Conservation (phyloP, 1,140 invertebrate genomes). For the Meteorus sp. region DNA sequence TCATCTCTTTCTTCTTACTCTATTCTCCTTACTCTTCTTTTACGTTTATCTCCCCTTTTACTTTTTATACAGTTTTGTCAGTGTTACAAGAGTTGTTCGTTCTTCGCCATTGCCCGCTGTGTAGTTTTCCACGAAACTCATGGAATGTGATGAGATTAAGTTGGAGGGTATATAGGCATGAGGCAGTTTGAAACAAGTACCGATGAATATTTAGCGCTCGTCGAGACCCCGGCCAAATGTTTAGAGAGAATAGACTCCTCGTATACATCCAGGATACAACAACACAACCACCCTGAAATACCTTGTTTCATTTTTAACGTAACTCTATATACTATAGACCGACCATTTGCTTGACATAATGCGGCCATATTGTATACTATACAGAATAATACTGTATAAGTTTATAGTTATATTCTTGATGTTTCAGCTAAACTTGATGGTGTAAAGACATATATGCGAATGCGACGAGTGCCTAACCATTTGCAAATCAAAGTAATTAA, state of each 20-base stretch:
- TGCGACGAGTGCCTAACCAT: conserved; percentile 91
- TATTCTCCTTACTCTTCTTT: conserved; percentile 3
- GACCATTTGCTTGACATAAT: too few species aligned
- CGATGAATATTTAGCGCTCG: conserved; percentile 12
- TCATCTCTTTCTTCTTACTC: not conserved
- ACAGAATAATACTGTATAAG: not conserved
- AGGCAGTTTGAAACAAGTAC: conserved; percentile 8
- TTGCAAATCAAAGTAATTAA: conserved; percentile 98
- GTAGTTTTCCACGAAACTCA: not conserved
- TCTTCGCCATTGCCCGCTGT: not conserved
- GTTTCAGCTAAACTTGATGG: conserved; percentile 94
- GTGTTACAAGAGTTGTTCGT: not conserved
- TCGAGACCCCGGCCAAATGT: not conserved
- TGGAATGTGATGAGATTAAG: not conserved
- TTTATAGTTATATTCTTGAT: not conserved
- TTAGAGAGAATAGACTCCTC: too few species aligned
- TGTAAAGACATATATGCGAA: conserved; percentile 98
- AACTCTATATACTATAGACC: too few species aligned
- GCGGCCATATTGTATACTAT: too few species aligned
- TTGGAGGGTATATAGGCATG: too few species aligned
- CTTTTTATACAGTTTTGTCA: not conserved
- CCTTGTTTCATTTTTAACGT: too few species aligned
- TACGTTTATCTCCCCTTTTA: not conserved
- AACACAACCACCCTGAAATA: too few species aligned
- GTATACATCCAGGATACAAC: too few species aligned